Evolutionary conservation across 2,888 invertebrate species (phyloP).

Genomic region (Syritta pipiens): DNA sequence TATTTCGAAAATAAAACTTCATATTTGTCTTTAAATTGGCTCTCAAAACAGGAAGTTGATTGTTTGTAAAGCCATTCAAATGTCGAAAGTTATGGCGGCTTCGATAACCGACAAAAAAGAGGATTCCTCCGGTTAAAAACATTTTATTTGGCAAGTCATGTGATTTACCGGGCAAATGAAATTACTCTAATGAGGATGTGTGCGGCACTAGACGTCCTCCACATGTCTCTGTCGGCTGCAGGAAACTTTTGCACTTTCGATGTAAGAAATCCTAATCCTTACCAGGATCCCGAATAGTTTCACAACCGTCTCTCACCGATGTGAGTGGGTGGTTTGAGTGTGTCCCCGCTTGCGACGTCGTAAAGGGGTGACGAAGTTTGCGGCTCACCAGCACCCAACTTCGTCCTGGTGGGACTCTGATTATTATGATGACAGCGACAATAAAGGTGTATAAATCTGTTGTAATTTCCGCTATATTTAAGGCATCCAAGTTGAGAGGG

Average conservation of each 20-base stretch:
- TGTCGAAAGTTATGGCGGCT: not conserved
- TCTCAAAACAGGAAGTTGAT: not conserved
- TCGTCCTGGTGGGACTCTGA: conserved; percentile 4
- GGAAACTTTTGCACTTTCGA: not conserved
- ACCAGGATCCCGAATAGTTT: conserved; percentile 25
- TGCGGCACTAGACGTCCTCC: too few relatives aligned
- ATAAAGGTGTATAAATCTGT: conserved; percentile 24
- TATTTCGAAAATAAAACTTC: conserved; percentile 14
- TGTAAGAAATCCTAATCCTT: not conserved
- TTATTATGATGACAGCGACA: conserved; percentile 23
- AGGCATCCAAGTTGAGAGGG: not conserved
- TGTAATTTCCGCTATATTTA: not conserved
- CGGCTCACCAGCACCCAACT: conserved; percentile 4
- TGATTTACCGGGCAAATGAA: conserved; percentile 3
- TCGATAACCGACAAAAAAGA: not conserved
- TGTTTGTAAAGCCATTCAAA: not conserved
- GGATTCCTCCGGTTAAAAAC: not conserved
- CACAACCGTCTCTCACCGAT: conserved; percentile 8
- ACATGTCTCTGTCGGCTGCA: not conserved
- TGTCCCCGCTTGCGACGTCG: not conserved
- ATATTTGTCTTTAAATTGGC: conserved; percentile 6
- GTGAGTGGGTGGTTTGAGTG: not conserved
- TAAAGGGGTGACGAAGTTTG: not conserved
- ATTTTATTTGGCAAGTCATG: conserved; percentile 2
- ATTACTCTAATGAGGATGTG: conserved; percentile 25